A percentile compares a stretch with the other conserved stretches of the same genome.
Conservation (phyloP, 2,797 vertebrate genomes). For the Lutjanus argentimaculatus region DNA sequence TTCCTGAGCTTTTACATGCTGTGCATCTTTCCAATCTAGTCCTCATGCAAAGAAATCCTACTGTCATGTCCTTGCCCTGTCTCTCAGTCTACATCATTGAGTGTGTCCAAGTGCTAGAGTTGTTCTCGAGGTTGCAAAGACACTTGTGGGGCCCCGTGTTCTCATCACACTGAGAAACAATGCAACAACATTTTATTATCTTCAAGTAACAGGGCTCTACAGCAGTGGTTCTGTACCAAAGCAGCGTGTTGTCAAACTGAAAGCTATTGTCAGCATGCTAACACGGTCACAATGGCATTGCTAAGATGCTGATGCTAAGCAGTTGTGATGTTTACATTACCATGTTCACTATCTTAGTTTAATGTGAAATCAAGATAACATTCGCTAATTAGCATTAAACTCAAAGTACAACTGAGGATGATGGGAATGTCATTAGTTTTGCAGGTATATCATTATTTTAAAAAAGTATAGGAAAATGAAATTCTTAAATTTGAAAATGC, state of each 20-base stretch:
- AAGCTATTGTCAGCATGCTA: conserved; percentile 3
- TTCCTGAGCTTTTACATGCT: too few species aligned
- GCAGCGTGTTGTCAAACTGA: not conserved
- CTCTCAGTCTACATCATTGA: not conserved
- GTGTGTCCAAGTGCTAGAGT: not conserved
- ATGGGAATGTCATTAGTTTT: not conserved
- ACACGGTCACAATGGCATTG: not conserved
- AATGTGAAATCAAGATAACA: not conserved
- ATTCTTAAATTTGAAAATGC: not conserved
- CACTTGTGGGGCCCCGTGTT: not conserved
- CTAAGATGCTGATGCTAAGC: not conserved
- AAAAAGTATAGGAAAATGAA: not conserved
- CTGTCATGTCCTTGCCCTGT: not conserved
- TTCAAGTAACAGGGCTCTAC: not conserved
- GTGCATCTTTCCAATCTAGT: not conserved
- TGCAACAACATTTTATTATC: conserved; percentile 2
- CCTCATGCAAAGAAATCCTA: conserved; percentile 20
- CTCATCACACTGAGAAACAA: conserved; percentile 12
- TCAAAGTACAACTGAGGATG: not conserved
- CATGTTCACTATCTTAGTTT: not conserved
- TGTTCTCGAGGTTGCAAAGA: not conserved
- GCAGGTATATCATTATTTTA: not conserved
- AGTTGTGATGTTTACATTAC: not conserved
- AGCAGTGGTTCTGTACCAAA: not conserved
- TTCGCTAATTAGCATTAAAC: not conserved